Percentiles rank a stretch among this genome's conserved stretches.
phyloP scores from a whole-genome alignment of 2,113 vertebrate genomes.

The Trachemys scripta region DNA sequence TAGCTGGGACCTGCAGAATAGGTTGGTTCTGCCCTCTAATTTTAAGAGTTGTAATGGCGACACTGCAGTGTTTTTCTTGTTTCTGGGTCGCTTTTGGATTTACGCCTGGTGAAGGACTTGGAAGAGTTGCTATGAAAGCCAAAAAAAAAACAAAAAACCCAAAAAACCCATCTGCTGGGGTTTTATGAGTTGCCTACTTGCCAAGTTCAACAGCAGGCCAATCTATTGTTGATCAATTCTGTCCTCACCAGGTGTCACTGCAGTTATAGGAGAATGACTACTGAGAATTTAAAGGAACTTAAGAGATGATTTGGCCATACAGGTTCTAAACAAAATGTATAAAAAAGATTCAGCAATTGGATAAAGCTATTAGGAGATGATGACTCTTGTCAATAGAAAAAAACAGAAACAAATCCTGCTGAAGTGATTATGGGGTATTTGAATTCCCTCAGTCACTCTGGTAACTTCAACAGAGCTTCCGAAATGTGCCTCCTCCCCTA shows the following conservation, averaged over 20 bases:
- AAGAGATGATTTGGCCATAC: neutral
- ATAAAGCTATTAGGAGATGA: neutral
- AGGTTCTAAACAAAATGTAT: slow-evolving; percentile 20
- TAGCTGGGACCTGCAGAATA: slow-evolving; percentile 31
- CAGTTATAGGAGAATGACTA: neutral
- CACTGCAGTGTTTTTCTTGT: slow-evolving; percentile 24
- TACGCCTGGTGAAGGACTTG: slow-evolving; percentile 43
- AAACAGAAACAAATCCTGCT: neutral
- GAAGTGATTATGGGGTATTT: neutral
- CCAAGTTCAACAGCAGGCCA: slow-evolving; percentile 43
- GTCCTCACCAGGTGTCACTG: slow-evolving; percentile 47
- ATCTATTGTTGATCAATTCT: slow-evolving; percentile 39
- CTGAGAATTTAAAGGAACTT: neutral
- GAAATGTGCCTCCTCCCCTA: neutral
- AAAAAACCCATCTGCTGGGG: slow-evolving; percentile 1
- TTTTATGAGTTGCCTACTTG: slow-evolving; percentile 18
- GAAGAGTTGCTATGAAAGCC: slow-evolving; percentile 44
- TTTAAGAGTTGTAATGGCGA: slow-evolving; percentile 56
- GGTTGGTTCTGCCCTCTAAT: slow-evolving; percentile 48
- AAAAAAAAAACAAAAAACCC: neutral
- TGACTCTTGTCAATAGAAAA: neutral
- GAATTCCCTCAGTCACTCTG: rapidly evolving
- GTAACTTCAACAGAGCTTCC: neutral
- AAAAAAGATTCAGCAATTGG: neutral
- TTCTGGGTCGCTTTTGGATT: slow-evolving; percentile 48